These are phyloP conservation scores for Timema podura DNA, from an alignment of 2,888 invertebrate species.

Conservation along the genomic window DNA sequence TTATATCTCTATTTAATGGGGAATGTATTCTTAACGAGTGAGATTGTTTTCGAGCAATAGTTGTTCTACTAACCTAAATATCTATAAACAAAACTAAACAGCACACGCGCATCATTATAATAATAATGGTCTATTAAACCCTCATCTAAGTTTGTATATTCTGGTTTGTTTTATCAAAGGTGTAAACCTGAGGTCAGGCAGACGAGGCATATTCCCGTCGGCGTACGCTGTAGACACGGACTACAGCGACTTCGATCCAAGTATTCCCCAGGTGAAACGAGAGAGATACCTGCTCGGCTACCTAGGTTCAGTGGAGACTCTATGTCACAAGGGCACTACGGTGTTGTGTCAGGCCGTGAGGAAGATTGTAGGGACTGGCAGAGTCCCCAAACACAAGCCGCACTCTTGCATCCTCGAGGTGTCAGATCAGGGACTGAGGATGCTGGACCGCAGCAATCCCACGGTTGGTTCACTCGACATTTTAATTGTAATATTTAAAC, in stretches of 20 bases:
- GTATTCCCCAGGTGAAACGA: conserved; percentile 75
- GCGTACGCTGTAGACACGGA: conserved; percentile 97
- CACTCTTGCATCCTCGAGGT: conserved; percentile 88
- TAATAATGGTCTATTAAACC: too few relatives aligned
- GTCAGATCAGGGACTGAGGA: conserved; percentile 90
- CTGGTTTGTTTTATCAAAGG: conserved; percentile 52
- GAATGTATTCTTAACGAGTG: too few relatives aligned
- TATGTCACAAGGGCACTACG: conserved; percentile 94
- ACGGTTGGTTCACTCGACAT: conserved; percentile 50
- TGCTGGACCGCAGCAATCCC: conserved; percentile 85
- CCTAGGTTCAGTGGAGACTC: conserved; percentile 93
- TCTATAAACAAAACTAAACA: too few relatives aligned
- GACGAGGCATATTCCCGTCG: conserved; percentile 93
- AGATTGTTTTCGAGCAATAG: too few relatives aligned
- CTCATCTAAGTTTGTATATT: too few relatives aligned
- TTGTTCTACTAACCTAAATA: too few relatives aligned
- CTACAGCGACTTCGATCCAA: conserved; percentile 91
- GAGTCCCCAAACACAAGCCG: conserved; percentile 48
- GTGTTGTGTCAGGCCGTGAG: conserved; percentile 89
- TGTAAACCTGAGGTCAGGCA: conserved; percentile 88
- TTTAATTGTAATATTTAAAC: background rate
- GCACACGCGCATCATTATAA: too few relatives aligned
- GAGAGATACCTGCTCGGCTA: conserved; percentile 89
- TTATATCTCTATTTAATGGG: too few relatives aligned
- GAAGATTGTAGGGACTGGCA: conserved; percentile 60